Base-by-base conservation (phyloP, 2,113 vertebrate species). In the Protobothrops flavoviridis region DNA sequence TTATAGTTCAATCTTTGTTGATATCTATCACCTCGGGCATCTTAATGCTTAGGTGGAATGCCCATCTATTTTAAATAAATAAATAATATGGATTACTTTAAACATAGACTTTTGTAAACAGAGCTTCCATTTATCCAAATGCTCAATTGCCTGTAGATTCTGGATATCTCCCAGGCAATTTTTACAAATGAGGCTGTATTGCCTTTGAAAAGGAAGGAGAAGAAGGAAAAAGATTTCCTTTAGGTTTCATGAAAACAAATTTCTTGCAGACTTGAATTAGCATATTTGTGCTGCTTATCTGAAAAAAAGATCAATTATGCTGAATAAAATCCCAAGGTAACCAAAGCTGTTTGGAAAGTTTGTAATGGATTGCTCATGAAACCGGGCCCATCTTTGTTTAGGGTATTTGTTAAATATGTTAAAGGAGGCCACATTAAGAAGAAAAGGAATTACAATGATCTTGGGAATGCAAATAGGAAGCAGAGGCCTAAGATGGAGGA, bases 121-220 rank as follows among this genome's bases (percentile, higher is more conserved):
- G 81, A 53, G 56, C 81, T 90, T 89, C 55, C 81, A 87, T 93
- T 90, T 93, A 87, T 90, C 89, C 81, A 93, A 90, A 90, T 29
- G 89, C 48, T 90, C 89, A 90, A 93, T 90, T 93, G 86, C 89
- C 89, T 64, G 45, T 61, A 93, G 89, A 50, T 93, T 93, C 23
- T 61, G 81, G 81, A 85, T 90, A 90, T 57, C 92, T 93, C 81
- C 56, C 21, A 86, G 92, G 92, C 92, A 86, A 90, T 90, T 93
- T 90, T 93, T 93, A 93, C 55, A 90, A 90, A 93, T 93, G 92
- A 93, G 88, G 39, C 48, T 90, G 92, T 24, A 59, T 57, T 90
- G 88, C 88, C 69, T 89, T 93, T 90, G 74, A 93, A 90, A 94
- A 86, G 1, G 26, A 21, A 57, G 9, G 52, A 33, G 94, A 50